A percentile compares a stretch with the other conserved stretches of the same genome.
phyloP scores from a whole-genome alignment of 2,888 invertebrate species.

The Catocala sponsa region DNA sequence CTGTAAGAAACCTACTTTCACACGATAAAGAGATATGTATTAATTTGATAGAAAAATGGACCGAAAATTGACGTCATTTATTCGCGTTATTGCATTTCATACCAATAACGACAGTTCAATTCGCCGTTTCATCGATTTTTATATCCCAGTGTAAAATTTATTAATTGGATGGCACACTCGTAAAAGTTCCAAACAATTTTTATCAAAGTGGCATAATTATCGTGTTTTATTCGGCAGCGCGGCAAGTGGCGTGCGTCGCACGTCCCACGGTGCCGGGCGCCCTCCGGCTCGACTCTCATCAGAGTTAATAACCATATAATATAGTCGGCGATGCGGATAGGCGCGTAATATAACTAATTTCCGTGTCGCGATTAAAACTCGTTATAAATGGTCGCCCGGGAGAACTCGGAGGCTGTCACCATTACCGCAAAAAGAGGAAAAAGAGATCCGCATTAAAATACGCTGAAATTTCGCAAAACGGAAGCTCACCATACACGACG shows the following conservation, averaged over 20 bases:
- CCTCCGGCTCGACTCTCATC: conserved; percentile 54
- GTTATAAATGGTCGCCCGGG: conserved; percentile 72
- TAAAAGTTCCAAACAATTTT: conserved; percentile 39
- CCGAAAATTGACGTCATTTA: conserved; percentile 69
- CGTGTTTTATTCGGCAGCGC: conserved; percentile 52
- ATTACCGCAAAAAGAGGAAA: conserved; percentile 73
- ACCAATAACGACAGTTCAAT: conserved; percentile 21
- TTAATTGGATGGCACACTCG: conserved; percentile 44
- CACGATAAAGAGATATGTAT: conserved; percentile 28
- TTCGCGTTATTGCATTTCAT: conserved; percentile 44
- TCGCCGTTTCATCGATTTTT: conserved; percentile 27
- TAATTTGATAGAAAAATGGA: conserved; percentile 70
- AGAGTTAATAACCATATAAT: conserved; percentile 70
- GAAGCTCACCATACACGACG: conserved; percentile 23
- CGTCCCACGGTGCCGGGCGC: conserved; percentile 20
- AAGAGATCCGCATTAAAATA: conserved; percentile 67
- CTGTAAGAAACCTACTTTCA: too few species aligned
- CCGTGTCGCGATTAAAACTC: conserved; percentile 76
- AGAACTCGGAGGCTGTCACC: conserved; percentile 67
- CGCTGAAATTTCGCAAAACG: conserved; percentile 63
- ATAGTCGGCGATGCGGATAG: conserved; percentile 62
- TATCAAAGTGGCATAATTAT: conserved; percentile 46
- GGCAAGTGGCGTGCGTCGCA: conserved; percentile 26
- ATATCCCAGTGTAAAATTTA: conserved; percentile 25
- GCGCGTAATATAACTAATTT: conserved; percentile 75